Evolutionary conservation across 1,140 invertebrate species (phyloP), one percentile per base, ranked within the genome.

Genomic region (Hesperophylax magnus): DNA sequence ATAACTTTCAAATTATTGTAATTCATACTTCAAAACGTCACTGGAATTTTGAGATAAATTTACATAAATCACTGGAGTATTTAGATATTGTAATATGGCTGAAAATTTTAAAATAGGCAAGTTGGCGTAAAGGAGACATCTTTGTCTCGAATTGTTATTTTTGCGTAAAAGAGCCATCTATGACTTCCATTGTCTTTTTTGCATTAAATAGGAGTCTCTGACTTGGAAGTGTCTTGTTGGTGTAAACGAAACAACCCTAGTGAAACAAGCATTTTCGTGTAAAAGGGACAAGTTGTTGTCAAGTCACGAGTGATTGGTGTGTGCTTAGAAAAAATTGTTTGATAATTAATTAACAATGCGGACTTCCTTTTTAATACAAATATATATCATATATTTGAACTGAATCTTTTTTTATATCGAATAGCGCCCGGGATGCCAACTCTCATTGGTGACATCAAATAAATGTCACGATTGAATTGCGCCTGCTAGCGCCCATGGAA

Each of bases 231-330:
- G 5, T 39, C 9, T 39, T 39, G 5, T 39, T 58, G 5, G 54
- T 58, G 54, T 58, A 58, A 58, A 60, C 9, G n/a, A 14, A n/a
- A n/a, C 56, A 22, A 60, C n/a, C 31, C 17, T 65, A n/a, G n/a
- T n/a, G n/a, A n/a, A n/a, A n/a, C n/a, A n/a, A n/a, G n/a, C n/a
- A n/a, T n/a, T n/a, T n/a, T 7, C 60, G 1, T 63, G 18, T 63
- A 22, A 15, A 5, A 20, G 6, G 7, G 6, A 1, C 9, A 39
- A 6, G 5, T 65, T 31, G 61, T 65, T 27, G 34, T 39, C 20
- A 24, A 39, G 71, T 56, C 53, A 74, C 71, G 71, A 74, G 71
- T 74, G 71, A 74, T 27, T 52, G 53, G 47, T 56, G 56, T 74
- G 71, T 56, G 71, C 71, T 65, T 69, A 69, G 65, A 69, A 22